These are phyloP conservation scores for Trachelus troglodyta DNA, from an alignment of 2,888 invertebrate genomes.

Conservation along the genomic window DNA sequence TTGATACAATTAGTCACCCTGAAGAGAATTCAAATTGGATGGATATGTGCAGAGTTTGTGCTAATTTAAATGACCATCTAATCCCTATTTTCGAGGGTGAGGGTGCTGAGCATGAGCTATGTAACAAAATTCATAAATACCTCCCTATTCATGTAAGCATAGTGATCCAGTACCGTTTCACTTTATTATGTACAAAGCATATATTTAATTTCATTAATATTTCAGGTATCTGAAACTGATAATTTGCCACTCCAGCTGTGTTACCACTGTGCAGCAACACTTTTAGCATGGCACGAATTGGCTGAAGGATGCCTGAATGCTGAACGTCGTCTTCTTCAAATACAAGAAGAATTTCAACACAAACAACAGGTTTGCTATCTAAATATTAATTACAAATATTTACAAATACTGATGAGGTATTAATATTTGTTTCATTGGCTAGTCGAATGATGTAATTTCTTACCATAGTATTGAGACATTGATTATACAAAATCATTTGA, in stretches of 20 bases:
- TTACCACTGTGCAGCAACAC: constrained; percentile 73
- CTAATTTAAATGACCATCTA: constrained; percentile 67
- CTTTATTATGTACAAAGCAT: constrained; percentile 1
- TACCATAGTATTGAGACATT: neutral
- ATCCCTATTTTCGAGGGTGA: constrained; percentile 75
- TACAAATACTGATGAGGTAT: neutral
- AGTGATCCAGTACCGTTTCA: neutral
- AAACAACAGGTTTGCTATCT: constrained; percentile 16
- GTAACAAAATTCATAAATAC: constrained; percentile 73
- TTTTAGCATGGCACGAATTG: constrained; percentile 76
- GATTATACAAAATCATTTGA: neutral
- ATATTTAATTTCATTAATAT: constrained; percentile 17
- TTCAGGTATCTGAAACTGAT: constrained; percentile 69
- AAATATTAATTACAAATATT: neutral
- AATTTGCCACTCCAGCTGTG: constrained; percentile 73
- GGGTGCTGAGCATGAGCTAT: constrained; percentile 71
- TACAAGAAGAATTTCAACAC: constrained; percentile 37
- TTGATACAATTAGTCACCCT: neutral
- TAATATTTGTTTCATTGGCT: neutral
- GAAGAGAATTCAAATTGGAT: constrained; percentile 25
- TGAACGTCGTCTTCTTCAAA: constrained; percentile 60
- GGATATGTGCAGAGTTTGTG: constrained; percentile 71
- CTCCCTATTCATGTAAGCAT: constrained; percentile 72
- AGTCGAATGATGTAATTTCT: neutral
- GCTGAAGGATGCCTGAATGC: constrained; percentile 70